Evolutionary conservation across 2,113 vertebrate genomes (phyloP), one percentile per base, ranked within the genome.

Genomic region (Pipra filicauda): DNA sequence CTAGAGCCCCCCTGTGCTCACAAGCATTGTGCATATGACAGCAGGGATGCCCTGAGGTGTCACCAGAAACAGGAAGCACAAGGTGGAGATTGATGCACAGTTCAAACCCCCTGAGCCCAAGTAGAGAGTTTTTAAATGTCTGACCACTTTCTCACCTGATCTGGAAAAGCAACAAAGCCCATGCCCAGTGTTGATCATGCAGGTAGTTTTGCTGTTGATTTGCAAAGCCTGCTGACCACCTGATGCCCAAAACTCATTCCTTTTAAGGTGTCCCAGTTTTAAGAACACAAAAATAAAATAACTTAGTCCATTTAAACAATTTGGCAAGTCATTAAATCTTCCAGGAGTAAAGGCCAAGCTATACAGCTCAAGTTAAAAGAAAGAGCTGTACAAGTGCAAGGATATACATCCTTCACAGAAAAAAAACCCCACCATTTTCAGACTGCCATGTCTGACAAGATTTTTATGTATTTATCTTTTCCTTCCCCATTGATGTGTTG

Each of bases 381-480:
- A 89, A 59, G 24, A 55, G 31, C 66, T 87, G 44, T 81, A 22
- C 8, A 85, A 88, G 30, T 44, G 18, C n/a, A 79, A 89, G 31
- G 61, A 15, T 71, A 33, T 64, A 26, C 16, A 41, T 62, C 23
- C 41, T 70, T 70, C 62, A n/a, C 10, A 31, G 44, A 43, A 87
- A 72, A 73, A 30, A 51, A 0, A 1, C 1, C 23, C 23, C 37
- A 31, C 35, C 22, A 7, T 75, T 87, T 95, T 90, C 58, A 83
- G 35, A 62, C 43, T 95, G 39, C 64, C n/a, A 22, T 16, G 22
- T 64, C 43, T 88, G 78, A 67, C 55, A 67, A 67, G 57, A 30
- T 91, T 82, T 82, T 82, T 74, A 55, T 48, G 21, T 74, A n/a
- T 93, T 90, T 93, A 55, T 85, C 73, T 93, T 94, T 85, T 48